phyloP scores from a whole-genome alignment of 2,797 vertebrate genomes.

The Pitangus sulphuratus region DNA sequence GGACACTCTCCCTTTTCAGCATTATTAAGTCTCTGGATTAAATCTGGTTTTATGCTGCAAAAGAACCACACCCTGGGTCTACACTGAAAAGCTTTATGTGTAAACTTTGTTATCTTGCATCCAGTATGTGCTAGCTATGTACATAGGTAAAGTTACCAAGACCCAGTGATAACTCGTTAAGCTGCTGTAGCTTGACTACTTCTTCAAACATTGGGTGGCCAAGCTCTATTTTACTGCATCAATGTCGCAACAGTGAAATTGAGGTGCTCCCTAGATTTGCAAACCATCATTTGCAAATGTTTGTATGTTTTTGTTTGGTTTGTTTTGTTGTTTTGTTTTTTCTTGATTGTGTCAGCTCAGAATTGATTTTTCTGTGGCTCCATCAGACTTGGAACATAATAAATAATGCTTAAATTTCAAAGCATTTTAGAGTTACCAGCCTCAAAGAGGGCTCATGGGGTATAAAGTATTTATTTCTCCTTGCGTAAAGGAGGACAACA shows the following conservation, averaged over 20 bases:
- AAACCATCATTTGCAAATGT: not conserved
- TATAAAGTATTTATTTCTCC: not conserved
- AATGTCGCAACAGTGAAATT: not conserved
- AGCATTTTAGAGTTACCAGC: not conserved
- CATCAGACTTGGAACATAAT: not conserved
- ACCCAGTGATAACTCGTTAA: not conserved
- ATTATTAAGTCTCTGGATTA: not conserved
- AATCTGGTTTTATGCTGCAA: not conserved
- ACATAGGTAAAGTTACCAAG: not conserved
- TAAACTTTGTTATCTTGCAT: not conserved
- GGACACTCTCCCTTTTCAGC: rapidly evolving
- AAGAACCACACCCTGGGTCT: not conserved
- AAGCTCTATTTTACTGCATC: not conserved
- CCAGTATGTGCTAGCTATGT: not conserved
- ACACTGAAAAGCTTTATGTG: not conserved
- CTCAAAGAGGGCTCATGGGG: not conserved
- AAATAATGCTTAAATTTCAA: slow-evolving; percentile 11
- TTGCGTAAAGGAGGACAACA: not conserved
- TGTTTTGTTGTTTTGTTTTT: not conserved
- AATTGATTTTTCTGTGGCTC: not conserved
- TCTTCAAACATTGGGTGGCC: not conserved
- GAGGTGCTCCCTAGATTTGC: not conserved
- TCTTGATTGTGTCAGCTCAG: not conserved
- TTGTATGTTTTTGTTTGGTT: not conserved
- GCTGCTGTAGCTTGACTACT: not conserved